Base-by-base conservation (phyloP, 2,113 vertebrate species). In the Vulpes vulpes region DNA sequence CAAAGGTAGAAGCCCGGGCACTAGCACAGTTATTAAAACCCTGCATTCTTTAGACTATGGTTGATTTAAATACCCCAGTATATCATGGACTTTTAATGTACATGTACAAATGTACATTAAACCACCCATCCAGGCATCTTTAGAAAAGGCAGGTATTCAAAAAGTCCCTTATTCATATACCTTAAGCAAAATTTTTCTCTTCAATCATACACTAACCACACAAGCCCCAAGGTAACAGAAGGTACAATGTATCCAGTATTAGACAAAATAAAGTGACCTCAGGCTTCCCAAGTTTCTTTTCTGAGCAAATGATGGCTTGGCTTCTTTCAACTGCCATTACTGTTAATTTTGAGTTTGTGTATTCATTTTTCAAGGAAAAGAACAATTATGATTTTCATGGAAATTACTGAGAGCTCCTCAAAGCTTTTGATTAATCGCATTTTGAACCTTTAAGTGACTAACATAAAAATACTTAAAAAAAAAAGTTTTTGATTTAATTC, bases 301-400 rank as follows among this genome's bases (percentile, higher is more conserved):
- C 16, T 57, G 90, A 96, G 81, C 86, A 92, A 97, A 82, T 79
- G 94, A 98, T 22, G 95, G 96, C 87, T 91, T 96, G 82, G 57
- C 90, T 97, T 97, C 95, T 97, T 97, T 97, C 96, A 98, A 91
- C 92, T 88, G 89, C 93, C 97, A 86, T 74, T 96, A 98, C 93
- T 96, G 96, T 97, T 94, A 97, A 96, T 97, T 97, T 98, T 95
- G 84, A 98, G 85, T 94, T 96, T 98, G 97, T 96, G 97, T 95
- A 93, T 98, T 98, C 97, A 98, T 94, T 98, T 97, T 98, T 64
- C 20, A 97, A 98, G 89, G 98, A 92, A 98, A 98, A 98, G 93
- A 85, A 23, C 57, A 11, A 87, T 43, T 96, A 57, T 92, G 95
- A 85, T 98, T 98, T 98, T 98, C 35, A 14, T 83, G 96, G 92